These are phyloP conservation scores for Nomada fabriciana DNA, from an alignment of 2,888 invertebrate species.

Conservation along the genomic window DNA sequence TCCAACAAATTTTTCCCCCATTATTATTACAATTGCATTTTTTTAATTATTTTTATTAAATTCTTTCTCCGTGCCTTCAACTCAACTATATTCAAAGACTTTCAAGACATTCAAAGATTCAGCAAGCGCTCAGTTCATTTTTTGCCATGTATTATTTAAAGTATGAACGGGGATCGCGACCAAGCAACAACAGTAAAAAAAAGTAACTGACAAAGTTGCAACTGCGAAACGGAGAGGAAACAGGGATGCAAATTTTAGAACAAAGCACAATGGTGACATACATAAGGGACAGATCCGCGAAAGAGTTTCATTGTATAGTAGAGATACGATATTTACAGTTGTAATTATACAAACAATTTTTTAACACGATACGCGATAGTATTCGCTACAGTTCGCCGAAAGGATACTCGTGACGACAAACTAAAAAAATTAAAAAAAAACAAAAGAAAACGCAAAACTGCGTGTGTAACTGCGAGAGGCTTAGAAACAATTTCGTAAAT, in stretches of 20 bases:
- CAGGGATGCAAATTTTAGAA: slow-evolving; percentile 1
- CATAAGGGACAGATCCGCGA: slow-evolving; percentile 43
- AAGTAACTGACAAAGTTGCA: not conserved
- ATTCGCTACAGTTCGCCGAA: slow-evolving; percentile 49
- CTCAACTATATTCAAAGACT: not conserved
- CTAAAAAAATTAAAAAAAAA: not conserved
- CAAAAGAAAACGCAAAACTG: not conserved
- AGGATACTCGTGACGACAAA: not conserved
- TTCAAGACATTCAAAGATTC: slow-evolving; percentile 17
- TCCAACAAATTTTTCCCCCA: not conserved
- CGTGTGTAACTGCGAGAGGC: not conserved
- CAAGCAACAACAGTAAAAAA: not conserved
- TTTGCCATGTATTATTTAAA: slow-evolving; percentile 35
- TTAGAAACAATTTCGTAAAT: slow-evolving; percentile 16
- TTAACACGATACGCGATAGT: slow-evolving; percentile 60
- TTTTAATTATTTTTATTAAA: not conserved
- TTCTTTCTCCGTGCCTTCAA: not conserved
- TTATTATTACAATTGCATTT: not conserved
- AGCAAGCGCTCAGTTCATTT: slow-evolving; percentile 1
- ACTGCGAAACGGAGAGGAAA: not conserved
- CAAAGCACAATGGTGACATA: slow-evolving; percentile 42
- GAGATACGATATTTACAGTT: slow-evolving; percentile 69
- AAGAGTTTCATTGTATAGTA: slow-evolving; percentile 76
- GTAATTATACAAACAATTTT: slow-evolving; percentile 63
- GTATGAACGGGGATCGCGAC: not conserved